Percentiles rank a stretch among this genome's conserved stretches.
Evolutionary conservation across 2,113 vertebrate genomes (phyloP).

Genomic region (Xenopus laevis): DNA sequence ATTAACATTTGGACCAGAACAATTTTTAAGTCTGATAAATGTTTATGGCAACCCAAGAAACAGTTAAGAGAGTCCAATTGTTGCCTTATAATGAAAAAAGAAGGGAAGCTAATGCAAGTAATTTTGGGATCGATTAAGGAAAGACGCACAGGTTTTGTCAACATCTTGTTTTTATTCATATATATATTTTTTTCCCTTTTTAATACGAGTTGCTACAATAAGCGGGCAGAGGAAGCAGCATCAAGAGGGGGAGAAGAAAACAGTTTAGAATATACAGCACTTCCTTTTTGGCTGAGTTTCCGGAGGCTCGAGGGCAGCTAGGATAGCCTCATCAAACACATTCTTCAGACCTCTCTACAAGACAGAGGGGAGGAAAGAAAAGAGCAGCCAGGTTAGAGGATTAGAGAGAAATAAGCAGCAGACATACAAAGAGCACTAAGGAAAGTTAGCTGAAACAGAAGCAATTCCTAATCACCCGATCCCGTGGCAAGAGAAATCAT

Average conservation of each 20-base stretch:
- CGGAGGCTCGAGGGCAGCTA: conserved; percentile 96
- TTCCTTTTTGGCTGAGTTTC: conserved; percentile 99
- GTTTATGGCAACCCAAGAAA: conserved; percentile 66
- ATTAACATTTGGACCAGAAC: not conserved
- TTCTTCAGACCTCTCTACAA: conserved; percentile 98
- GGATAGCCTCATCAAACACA: conserved; percentile 99
- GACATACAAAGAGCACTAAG: conserved; percentile 64
- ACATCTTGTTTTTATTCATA: conserved; percentile 64
- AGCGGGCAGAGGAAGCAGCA: conserved; percentile 75
- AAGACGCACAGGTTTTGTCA: conserved; percentile 70
- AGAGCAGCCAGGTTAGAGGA: conserved; percentile 81
- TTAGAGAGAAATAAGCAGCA: conserved; percentile 70
- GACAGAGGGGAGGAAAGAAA: conserved; percentile 88
- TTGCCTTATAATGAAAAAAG: conserved; percentile 59
- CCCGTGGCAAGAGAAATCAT: conserved; percentile 37
- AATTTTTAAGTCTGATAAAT: conserved; percentile 63
- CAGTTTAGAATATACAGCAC: conserved; percentile 97
- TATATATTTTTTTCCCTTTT: conserved; percentile 58
- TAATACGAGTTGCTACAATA: conserved; percentile 70
- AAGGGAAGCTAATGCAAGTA: conserved; percentile 68
- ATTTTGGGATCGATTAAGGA: conserved; percentile 62
- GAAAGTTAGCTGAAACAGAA: conserved; percentile 62
- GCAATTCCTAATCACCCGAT: conserved; percentile 48
- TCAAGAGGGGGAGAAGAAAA: conserved; percentile 81
- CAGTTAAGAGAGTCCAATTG: conserved; percentile 67